Evolutionary conservation across 2,888 invertebrate species (phyloP), one percentile per base, ranked within the genome.

Genomic region (Xiphydria camelus): DNA sequence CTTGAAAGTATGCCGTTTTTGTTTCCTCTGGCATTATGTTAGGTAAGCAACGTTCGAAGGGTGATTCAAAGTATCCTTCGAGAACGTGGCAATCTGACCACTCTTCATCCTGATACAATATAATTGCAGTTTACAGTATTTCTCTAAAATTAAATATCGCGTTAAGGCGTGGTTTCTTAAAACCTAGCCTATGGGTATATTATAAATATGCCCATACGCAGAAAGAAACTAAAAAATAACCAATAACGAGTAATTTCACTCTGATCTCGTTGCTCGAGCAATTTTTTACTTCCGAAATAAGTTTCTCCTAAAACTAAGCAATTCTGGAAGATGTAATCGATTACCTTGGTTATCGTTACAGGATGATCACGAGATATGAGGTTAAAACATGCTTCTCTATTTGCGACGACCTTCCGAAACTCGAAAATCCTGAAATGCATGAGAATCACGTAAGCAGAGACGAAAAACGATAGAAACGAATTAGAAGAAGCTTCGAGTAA

Each of bases 391-490:
- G 83, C 81, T 59, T 90, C 87, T 57, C 95, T 83, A 68, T 89
- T 85, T 1, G 92, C 89, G 37, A 96, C 86, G 39, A 90, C 78
- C 82, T 93, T 93, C 51, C 94, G 81, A 75, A 95, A 94, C 72
- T 91, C 86, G 78, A 96, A 92, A 75, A 97, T 83, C 78, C 94
- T 94, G 79, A 61, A 85, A n/a, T n/a, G n/a, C n/a, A n/a, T n/a
- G n/a, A n/a, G n/a, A n/a, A n/a, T n/a, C n/a, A n/a, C n/a, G n/a
- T n/a, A n/a, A n/a, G n/a, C n/a, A n/a, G n/a, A n/a, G n/a, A n/a
- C n/a, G n/a, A n/a, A n/a, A n/a, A n/a, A n/a, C n/a, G n/a, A n/a
- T n/a, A n/a, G n/a, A n/a, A n/a, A n/a, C n/a, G n/a, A n/a, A n/a
- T n/a, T n/a, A n/a, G n/a, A n/a, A n/a, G n/a, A n/a, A n/a, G n/a